Conservation (phyloP, 1,140 invertebrate species). For the Leptinotarsa defecta region DNA sequence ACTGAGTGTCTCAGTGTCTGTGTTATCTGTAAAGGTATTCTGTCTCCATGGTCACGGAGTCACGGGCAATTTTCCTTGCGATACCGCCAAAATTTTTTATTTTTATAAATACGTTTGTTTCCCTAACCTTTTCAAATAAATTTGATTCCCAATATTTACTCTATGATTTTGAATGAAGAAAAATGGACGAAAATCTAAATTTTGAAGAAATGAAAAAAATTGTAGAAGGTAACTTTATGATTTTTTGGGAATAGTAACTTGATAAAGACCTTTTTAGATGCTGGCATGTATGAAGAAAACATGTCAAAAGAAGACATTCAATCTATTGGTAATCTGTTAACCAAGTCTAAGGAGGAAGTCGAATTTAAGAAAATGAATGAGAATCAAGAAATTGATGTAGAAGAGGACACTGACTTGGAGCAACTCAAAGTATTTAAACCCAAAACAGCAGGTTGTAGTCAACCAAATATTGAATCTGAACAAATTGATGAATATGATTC, state of each 20-base stretch:
- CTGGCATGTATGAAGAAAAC: constrained; percentile 19
- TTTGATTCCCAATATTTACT: not conserved
- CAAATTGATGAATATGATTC: constrained; percentile 1
- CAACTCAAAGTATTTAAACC: not conserved
- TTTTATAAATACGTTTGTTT: not conserved
- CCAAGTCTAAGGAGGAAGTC: not conserved
- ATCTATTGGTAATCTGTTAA: not conserved
- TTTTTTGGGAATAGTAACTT: not conserved
- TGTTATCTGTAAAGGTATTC: too few species aligned
- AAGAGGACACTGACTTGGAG: not conserved
- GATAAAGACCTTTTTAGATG: constrained; percentile 20
- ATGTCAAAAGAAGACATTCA: constrained; percentile 15
- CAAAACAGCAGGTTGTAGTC: not conserved
- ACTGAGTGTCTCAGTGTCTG: too few species aligned
- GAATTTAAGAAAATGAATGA: not conserved
- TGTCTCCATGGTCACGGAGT: too few species aligned
- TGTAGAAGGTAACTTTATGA: constrained; percentile 10
- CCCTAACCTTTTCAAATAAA: not conserved
- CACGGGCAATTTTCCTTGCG: too few species aligned
- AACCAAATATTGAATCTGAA: not conserved
- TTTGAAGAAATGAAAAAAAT: constrained; percentile 9
- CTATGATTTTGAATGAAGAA: not conserved
- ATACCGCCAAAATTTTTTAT: not conserved
- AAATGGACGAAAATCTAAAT: not conserved
- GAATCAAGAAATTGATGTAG: not conserved